Evolutionary conservation across 2,888 invertebrate genomes (phyloP).

Genomic region (Scaptomyza flava): DNA sequence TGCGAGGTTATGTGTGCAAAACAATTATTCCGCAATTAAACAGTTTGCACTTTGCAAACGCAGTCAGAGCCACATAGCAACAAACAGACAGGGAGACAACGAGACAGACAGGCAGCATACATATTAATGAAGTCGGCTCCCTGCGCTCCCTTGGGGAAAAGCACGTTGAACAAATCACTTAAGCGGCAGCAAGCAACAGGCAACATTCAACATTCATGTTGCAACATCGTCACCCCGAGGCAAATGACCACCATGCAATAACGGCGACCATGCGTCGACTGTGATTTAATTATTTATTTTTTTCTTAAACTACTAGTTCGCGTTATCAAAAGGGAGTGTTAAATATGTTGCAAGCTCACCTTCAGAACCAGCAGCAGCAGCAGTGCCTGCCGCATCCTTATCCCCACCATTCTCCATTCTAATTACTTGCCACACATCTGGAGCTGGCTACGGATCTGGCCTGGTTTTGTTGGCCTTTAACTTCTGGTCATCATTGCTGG

Average conservation of each 20-base stretch:
- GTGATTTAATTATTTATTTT: constrained; percentile 26
- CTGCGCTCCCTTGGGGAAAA: constrained; percentile 49
- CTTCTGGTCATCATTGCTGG: constrained; percentile 60
- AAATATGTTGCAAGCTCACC: constrained; percentile 72
- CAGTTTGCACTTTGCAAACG: constrained; percentile 76
- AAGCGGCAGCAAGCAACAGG: constrained; percentile 54
- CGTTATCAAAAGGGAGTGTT: constrained; percentile 74
- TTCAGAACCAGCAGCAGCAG: constrained; percentile 6
- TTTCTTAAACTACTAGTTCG: constrained; percentile 49
- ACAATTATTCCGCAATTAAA: constrained; percentile 81
- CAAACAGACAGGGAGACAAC: constrained; percentile 16
- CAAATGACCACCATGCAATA: constrained; percentile 77
- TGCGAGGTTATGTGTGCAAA: constrained; percentile 80
- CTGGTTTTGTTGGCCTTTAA: constrained; percentile 67
- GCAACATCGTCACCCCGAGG: constrained; percentile 60
- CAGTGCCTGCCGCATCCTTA: constrained; percentile 21
- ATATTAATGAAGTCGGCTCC: constrained; percentile 69
- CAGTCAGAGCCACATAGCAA: constrained; percentile 43
- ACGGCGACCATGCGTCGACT: constrained; percentile 62
- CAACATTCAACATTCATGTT: constrained; percentile 42
- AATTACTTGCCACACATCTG: constrained; percentile 40
- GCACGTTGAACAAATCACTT: constrained; percentile 74
- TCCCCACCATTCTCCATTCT: constrained; percentile 35
- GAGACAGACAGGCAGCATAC: constrained; percentile 49
- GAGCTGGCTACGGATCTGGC: constrained; percentile 52